phyloP scores from a whole-genome alignment of 2,888 invertebrate species.

The Dolichomitus sp. region DNA sequence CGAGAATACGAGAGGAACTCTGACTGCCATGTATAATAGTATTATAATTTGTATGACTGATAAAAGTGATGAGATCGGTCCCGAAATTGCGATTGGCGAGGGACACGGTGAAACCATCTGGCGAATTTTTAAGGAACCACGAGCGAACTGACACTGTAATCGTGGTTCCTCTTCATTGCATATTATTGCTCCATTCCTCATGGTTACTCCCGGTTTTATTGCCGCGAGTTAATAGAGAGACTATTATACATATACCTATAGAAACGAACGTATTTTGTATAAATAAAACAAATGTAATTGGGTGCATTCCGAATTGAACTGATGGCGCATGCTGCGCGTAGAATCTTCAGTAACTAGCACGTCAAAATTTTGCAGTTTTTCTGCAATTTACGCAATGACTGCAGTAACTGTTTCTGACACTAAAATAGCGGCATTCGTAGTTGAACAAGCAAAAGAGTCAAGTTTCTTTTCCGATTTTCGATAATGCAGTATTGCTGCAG shows the following conservation, averaged over 20 bases:
- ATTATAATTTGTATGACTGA: conserved; percentile 61
- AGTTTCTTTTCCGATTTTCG: no score
- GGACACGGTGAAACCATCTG: conserved; percentile 24
- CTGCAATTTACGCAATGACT: no score
- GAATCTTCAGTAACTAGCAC: no score
- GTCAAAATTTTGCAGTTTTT: no score
- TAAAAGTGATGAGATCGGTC: conserved; percentile 32
- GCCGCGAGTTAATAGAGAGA: conserved; percentile 38
- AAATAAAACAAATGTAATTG: conserved; percentile 68
- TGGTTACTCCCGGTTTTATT: conserved; percentile 43
- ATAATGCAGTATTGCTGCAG: no score
- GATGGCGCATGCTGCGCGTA: no score
- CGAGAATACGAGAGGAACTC: conserved; percentile 47
- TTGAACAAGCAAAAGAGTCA: no score
- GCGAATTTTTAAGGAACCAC: conserved; percentile 62
- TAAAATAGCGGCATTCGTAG: no score
- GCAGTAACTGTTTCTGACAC: no score
- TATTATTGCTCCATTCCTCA: conserved; percentile 64
- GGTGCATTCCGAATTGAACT: no score
- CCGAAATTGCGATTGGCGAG: background rate
- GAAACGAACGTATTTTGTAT: conserved; percentile 79
- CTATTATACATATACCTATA: conserved; percentile 71
- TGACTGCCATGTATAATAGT: conserved; percentile 68
- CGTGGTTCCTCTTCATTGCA: conserved; percentile 57
- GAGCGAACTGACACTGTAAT: conserved; percentile 76